These are phyloP conservation scores for Microdon myrmicae DNA, from an alignment of 2,888 invertebrate species.

Conservation along the genomic window DNA sequence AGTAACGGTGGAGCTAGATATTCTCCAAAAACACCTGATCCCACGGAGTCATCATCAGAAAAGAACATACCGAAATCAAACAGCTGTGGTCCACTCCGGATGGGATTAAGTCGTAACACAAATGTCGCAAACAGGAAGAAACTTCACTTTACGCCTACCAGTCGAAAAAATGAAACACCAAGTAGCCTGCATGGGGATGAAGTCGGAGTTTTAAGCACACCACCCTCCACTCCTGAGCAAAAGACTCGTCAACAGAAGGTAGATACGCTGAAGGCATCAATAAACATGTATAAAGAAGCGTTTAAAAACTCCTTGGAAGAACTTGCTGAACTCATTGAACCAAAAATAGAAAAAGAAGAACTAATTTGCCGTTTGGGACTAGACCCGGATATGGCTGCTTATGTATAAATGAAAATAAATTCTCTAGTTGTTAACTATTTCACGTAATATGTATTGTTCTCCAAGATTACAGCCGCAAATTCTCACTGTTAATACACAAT, in stretches of 20 bases:
- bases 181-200: no score
- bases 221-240: no score
- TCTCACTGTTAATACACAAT: constrained; percentile 42
- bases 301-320: constrained; percentile 57
- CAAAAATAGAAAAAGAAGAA: constrained; percentile 34
- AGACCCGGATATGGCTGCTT: constrained; percentile 58
- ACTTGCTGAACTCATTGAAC: constrained; percentile 54
- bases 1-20: no score
- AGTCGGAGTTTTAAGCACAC: constrained; percentile 44
- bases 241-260: constrained; percentile 50
- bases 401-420: constrained; percentile 52
- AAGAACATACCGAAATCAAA: no score
- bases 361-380: constrained; percentile 56
- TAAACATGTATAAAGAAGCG: constrained; percentile 58
- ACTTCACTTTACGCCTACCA: constrained; percentile 13
- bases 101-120: no score
- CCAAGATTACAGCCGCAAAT: constrained; percentile 20
- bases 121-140: constrained; percentile 42
- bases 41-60: no score
- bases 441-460: constrained; percentile 17
- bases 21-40: no score
- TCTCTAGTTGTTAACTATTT: constrained; percentile 4
- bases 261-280: constrained; percentile 51
- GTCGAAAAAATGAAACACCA: no score
- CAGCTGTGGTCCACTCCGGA: no score